Evolutionary conservation across 2,113 vertebrate genomes (phyloP), one percentile per base, ranked within the genome.

Genomic region (Hyperopisus bebe): DNA sequence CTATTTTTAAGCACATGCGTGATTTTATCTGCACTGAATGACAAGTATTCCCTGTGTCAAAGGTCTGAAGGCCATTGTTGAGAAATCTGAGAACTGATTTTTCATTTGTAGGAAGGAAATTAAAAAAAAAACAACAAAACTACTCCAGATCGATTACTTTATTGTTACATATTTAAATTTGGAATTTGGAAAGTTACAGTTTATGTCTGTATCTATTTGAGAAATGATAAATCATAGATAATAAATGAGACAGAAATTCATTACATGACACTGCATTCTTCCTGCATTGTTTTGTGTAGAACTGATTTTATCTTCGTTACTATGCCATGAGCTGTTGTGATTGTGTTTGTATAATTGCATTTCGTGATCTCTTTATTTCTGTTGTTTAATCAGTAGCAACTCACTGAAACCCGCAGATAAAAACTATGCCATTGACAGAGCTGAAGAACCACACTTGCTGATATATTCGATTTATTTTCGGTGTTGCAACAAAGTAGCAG

Each of bases 11-110:
- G 17, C 82, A 44, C 6, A 1, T n/a, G 24, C 83, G 42, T 42
- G 39, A 84, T 66, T 70, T 86, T 90, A 90, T 62, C 53, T 47
- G 42, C n/a, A 86, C 31, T 86, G 86, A 62, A 84, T 89, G 51
- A 89, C 77, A 89, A 44, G 21, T n/a, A 17, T 24, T 42, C 80
- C 6, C 21, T 55, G 51, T 35, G 24, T 83, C 70, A 77, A 39
- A 35, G 31, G 70, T 77, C 17, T 31, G n/a, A 31, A 77, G 70
- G 35, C 44, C 3, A 0, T 84, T 47, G 39, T 11, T 46, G 44
- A 84, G 44, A 47, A 84, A 47, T 84, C 44, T 84, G 51, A 58
- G 51, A 84, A 47, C 5, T 35, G 50, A 24, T 85, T 62, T 48
- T 84, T 89, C 83, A 50, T 55, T 89, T 1, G 27, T 31, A 24